A percentile compares a stretch with the other conserved stretches of the same genome.
Conservation (phyloP, 2,888 invertebrate genomes). For the Argynnis bischoffii region DNA sequence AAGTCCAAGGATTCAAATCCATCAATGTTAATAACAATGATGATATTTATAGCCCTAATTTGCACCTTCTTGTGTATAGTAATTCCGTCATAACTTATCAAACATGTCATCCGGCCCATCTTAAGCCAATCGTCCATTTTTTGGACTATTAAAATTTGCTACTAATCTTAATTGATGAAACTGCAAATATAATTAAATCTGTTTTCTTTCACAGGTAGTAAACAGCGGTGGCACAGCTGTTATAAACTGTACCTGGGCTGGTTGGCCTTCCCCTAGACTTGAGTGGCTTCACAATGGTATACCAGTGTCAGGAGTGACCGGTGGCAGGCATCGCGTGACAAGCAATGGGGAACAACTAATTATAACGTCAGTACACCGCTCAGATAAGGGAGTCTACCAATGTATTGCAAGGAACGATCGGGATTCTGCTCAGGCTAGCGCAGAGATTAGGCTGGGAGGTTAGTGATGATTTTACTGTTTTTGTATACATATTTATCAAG, state of each 20-base stretch:
- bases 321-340: constrained; percentile 63
- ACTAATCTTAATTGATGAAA: no score
- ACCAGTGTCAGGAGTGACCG: constrained; percentile 78
- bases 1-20: no score
- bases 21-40: no score
- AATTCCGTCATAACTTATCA: no score
- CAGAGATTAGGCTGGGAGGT: constrained; percentile 91
- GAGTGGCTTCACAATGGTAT: constrained; percentile 90
- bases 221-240: constrained; percentile 92
- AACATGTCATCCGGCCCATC: no score
- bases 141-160: no score
- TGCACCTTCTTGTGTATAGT: no score
- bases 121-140: no score
- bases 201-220: constrained; percentile 81
- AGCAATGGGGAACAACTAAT: constrained; percentile 67
- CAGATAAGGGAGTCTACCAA: constrained; percentile 94
- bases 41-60: no score
- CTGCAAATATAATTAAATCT: neutral
- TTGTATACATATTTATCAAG: neutral
- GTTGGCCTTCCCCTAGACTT: constrained; percentile 86
- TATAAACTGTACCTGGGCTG: constrained; percentile 93
- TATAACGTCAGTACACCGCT: constrained; percentile 84
- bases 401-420: constrained; percentile 91
- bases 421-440: constrained; percentile 90
- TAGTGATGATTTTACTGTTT: constrained; percentile 47